Evolutionary conservation across 2,797 vertebrate species (phyloP), one percentile per base, ranked within the genome.

Genomic region (Crenichthys baileyi): DNA sequence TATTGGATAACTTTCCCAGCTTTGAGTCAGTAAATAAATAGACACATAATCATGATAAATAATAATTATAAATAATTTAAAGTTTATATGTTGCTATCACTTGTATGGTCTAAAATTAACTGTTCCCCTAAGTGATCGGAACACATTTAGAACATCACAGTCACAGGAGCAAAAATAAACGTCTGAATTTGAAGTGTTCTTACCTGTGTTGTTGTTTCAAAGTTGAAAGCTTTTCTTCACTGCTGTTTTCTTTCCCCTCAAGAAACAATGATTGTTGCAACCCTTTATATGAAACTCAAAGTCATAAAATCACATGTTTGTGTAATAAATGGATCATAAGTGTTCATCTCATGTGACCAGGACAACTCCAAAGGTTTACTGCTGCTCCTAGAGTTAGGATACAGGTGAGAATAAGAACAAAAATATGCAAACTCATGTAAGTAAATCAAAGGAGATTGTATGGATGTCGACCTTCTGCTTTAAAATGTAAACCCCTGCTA

Each of bases 251-350:
- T 60, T 73, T 48, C 41, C 29, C 41, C 39, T 61, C 3, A 55
- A 77, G 82, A 68, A 77, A 75, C 20, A 3, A 50, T 81, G 76
- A 65, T 18, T 78, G 20, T 76, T 31, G 9, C 16, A 29, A 11
- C 39, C 11, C 29, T 84, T 51, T 89, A 87, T 85, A 90, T 11
- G 75, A 80, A 68, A 12, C 70, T 2, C 0, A 20, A 70, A 15
- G 46, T 76, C 63, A 83, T 26, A n/a, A 31, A 46, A 83, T 90
- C 92, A 93, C 92, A 89, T 87, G 92, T 75, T 26, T 60, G 60
- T 48, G 61, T 22, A 56, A 81, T 77, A 72, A 84, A 78, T 65
- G 26, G 26, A 46, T 73, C 0, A 4, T 73, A 4, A 4, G 24
- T 18, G 26, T 18, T 20, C n/a, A 44, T 39, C 73, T 91, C 91